Conservation (phyloP, 2,888 invertebrate species). For the Glyphotaelius pellucidus region DNA sequence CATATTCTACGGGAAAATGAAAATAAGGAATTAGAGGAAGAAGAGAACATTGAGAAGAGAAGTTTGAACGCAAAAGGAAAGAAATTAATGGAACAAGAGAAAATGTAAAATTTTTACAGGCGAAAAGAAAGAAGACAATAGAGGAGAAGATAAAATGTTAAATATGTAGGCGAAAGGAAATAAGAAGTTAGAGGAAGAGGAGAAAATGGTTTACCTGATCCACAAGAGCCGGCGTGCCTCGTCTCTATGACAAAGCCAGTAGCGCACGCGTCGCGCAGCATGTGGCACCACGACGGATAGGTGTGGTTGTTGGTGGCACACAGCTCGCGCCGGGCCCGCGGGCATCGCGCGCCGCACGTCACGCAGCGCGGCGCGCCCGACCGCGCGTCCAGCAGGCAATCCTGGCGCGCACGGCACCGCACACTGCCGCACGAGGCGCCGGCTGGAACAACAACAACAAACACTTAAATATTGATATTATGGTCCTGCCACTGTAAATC, state of each 20-base stretch:
- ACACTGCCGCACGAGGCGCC: constrained; percentile 82
- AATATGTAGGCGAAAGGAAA: neutral
- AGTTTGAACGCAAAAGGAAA: no score
- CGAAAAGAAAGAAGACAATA: no score
- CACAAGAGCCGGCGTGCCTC: constrained; percentile 81
- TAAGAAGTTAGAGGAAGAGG: neutral
- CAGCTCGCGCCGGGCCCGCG: constrained; percentile 72
- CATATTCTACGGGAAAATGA: no score
- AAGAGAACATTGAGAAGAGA: no score
- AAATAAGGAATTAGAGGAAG: no score
- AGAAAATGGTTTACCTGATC: constrained; percentile 45
- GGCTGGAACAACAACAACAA: constrained; percentile 71
- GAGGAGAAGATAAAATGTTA: no score
- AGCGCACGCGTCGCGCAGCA: constrained; percentile 86
- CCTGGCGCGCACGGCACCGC: constrained; percentile 82
- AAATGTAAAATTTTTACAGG: no score
- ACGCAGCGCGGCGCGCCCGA: constrained; percentile 85
- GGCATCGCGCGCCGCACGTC: constrained; percentile 82
- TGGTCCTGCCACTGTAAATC: neutral
- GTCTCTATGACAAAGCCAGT: constrained; percentile 85
- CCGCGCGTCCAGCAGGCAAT: constrained; percentile 81
- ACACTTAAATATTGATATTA: neutral
- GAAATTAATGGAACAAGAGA: no score
- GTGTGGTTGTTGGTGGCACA: constrained; percentile 87
- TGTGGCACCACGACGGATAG: constrained; percentile 87